Percentiles rank a stretch among this genome's conserved stretches.
phyloP scores from a whole-genome alignment of 2,888 invertebrate species.

The Neuroscelio doddi region DNA sequence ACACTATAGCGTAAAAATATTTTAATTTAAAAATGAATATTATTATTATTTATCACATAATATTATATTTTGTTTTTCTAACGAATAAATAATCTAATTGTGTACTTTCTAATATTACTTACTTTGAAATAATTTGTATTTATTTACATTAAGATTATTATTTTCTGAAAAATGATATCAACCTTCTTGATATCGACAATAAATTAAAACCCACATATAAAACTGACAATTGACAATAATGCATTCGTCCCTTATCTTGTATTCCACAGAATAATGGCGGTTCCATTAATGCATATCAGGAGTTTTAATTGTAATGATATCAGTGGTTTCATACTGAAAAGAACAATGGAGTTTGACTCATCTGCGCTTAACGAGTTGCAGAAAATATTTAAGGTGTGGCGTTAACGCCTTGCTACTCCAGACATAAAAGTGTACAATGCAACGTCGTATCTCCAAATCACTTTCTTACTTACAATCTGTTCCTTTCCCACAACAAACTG shows the following conservation, averaged over 20 bases:
- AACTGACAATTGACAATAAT: too few relatives aligned
- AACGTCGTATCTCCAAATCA: constrained; percentile 7
- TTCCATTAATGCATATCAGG: constrained; percentile 10
- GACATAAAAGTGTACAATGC: constrained; percentile 17
- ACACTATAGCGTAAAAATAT: too few relatives aligned
- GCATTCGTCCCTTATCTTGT: constrained; percentile 23
- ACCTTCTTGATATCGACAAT: too few relatives aligned
- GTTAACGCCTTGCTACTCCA: constrained; percentile 9
- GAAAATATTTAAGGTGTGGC: constrained; percentile 17
- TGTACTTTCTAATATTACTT: too few relatives aligned
- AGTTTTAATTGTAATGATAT: constrained; percentile 24
- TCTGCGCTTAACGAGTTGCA: constrained; percentile 17
- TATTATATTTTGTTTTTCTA: too few relatives aligned
- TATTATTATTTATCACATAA: too few relatives aligned
- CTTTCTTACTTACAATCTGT: constrained; percentile 7
- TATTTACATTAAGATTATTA: too few relatives aligned
- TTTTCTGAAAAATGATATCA: too few relatives aligned
- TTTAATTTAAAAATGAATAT: too few relatives aligned
- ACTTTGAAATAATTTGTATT: too few relatives aligned
- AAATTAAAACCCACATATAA: too few relatives aligned
- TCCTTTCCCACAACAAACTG: constrained; percentile 1
- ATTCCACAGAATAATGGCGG: constrained; percentile 22
- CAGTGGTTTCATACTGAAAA: constrained; percentile 14
- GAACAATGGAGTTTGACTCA: constrained; percentile 22
- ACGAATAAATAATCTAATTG: too few relatives aligned